These are phyloP conservation scores for Cryptus armator DNA, from an alignment of 2,888 invertebrate genomes.

Conservation along the genomic window DNA sequence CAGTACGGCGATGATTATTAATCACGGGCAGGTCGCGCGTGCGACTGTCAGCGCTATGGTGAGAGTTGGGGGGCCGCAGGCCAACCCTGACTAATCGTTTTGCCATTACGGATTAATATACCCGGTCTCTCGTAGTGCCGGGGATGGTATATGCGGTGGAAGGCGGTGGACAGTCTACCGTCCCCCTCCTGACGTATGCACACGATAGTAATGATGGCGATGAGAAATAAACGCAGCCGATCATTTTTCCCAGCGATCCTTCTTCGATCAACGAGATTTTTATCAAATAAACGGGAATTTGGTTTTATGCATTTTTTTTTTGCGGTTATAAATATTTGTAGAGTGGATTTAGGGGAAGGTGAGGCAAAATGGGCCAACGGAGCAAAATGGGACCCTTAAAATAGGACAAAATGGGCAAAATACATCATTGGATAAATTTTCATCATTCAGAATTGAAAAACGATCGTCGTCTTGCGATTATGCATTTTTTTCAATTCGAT, in stretches of 20 bases:
- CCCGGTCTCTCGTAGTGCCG: slow-evolving; percentile 65
- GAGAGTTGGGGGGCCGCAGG: slow-evolving; percentile 47
- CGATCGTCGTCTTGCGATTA: too few species aligned
- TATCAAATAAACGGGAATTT: background rate
- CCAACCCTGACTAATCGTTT: slow-evolving; percentile 83
- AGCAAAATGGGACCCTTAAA: too few species aligned
- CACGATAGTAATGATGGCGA: slow-evolving; percentile 7
- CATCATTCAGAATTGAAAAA: too few species aligned
- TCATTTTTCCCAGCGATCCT: background rate
- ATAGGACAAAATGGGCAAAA: too few species aligned
- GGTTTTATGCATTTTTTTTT: background rate
- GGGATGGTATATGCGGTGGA: slow-evolving; percentile 20
- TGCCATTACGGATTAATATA: slow-evolving; percentile 83
- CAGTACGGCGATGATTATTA: slow-evolving; percentile 80
- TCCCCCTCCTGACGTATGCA: slow-evolving; percentile 1
- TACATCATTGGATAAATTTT: too few species aligned
- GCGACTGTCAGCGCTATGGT: slow-evolving; percentile 81
- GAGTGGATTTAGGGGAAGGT: too few species aligned
- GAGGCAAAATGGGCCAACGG: too few species aligned
- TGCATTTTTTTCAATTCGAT: background rate
- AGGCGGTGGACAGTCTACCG: slow-evolving; percentile 5
- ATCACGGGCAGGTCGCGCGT: slow-evolving; percentile 84
- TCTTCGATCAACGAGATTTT: background rate
- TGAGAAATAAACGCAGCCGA: background rate
- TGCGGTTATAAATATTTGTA: background rate